These are phyloP conservation scores for Gobio gobio DNA, from an alignment of 2,113 vertebrate genomes.

Conservation along the genomic window DNA sequence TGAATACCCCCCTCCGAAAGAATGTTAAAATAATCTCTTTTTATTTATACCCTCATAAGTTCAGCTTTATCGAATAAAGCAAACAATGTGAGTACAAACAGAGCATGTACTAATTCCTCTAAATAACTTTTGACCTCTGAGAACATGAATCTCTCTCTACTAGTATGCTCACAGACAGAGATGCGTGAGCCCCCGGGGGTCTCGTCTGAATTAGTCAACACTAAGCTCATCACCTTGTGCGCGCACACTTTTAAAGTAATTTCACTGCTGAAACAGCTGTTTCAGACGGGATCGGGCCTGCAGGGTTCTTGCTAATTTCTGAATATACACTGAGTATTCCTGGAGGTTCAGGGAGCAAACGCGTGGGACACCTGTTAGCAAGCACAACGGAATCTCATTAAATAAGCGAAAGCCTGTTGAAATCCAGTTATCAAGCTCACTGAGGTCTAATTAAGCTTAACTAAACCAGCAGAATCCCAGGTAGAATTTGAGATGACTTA, in stretches of 20 bases:
- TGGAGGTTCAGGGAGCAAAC: conserved; percentile 25
- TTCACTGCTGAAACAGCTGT: conserved; percentile 3
- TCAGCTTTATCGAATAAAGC: background rate
- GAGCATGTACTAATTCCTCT: conserved; percentile 13
- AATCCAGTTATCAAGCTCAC: conserved; percentile 15
- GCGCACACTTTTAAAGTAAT: background rate
- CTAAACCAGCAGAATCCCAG: conserved; percentile 33
- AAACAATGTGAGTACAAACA: conserved; percentile 1
- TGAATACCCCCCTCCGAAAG: background rate
- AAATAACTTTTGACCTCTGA: conserved; percentile 9
- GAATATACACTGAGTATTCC: background rate
- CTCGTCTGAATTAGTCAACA: conserved; percentile 15
- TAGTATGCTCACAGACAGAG: background rate
- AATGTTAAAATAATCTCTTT: background rate
- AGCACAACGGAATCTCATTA: conserved; percentile 17
- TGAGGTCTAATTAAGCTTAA: conserved; percentile 37
- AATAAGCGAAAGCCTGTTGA: background rate
- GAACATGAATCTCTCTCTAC: background rate
- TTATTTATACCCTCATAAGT: background rate
- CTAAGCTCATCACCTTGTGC: conserved; percentile 1
- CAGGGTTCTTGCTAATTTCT: conserved; percentile 12
- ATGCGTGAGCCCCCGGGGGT: background rate
- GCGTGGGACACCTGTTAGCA: conserved; percentile 34
- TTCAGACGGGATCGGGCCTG: background rate
- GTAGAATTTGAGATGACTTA: conserved; percentile 12